A percentile compares a stretch with the other conserved stretches of the same genome.
Conservation (phyloP, 1,140 invertebrate species). For the Xylocopa sonorina region DNA sequence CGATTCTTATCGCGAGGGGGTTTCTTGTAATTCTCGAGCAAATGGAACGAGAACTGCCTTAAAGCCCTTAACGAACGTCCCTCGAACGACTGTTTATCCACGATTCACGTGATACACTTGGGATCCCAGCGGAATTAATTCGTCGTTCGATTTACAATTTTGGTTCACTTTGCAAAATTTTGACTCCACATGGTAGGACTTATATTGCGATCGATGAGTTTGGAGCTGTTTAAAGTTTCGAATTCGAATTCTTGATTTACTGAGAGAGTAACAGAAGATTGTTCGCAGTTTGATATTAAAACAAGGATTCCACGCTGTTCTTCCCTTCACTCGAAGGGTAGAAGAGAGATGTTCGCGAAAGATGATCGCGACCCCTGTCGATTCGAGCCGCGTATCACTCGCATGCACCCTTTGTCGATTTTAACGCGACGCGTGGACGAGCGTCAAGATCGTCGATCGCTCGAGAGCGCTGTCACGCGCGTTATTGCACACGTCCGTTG, state of each 20-base stretch:
- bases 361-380: constrained; percentile 6
- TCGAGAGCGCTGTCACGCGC: constrained; percentile 42
- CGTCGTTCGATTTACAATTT: background rate
- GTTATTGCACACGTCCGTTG: constrained; percentile 45
- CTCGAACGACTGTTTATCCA: background rate
- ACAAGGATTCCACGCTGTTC: too few relatives aligned
- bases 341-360: background rate
- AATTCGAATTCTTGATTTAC: too few relatives aligned
- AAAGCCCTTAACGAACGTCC: background rate
- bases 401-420: constrained; percentile 33
- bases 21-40: constrained; percentile 6
- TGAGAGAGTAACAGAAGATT: too few relatives aligned
- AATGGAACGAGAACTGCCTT: constrained; percentile 17
- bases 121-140: background rate
- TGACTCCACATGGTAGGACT: too few relatives aligned
- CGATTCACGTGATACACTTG: background rate
- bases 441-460: constrained; percentile 38
- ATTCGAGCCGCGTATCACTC: constrained; percentile 25
- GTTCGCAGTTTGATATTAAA: background rate
- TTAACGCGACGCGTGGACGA: constrained; percentile 37
- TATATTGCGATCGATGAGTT: too few relatives aligned
- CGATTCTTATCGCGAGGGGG: background rate
- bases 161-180: background rate
- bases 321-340: background rate
- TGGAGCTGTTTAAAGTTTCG: too few relatives aligned